These are phyloP conservation scores for Cotesia vestalis DNA, from an alignment of 1,140 invertebrate species.

Conservation along the genomic window DNA sequence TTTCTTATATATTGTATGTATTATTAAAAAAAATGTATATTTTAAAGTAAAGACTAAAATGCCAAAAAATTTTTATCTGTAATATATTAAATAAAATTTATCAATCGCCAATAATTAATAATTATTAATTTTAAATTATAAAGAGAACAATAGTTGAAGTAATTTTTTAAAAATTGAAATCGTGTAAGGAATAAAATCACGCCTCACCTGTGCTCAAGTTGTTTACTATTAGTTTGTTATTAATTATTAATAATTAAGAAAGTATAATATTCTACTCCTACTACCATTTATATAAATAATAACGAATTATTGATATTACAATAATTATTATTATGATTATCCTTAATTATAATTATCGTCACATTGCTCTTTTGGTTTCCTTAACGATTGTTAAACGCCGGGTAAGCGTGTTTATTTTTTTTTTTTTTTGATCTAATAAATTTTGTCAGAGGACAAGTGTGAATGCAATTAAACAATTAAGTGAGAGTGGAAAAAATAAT, in stretches of 20 bases:
- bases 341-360: not conserved
- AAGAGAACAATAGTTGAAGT: slow-evolving; percentile 9
- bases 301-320: slow-evolving; percentile 54
- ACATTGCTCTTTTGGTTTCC: slow-evolving; percentile 39
- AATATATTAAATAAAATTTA: too few species aligned
- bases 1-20: not conserved
- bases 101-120: too few species aligned
- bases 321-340: slow-evolving; percentile 4
- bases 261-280: slow-evolving; percentile 52
- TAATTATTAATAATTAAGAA: slow-evolving; percentile 44
- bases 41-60: too few species aligned
- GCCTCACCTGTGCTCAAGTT: slow-evolving; percentile 62
- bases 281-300: slow-evolving; percentile 19
- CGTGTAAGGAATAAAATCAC: slow-evolving; percentile 40
- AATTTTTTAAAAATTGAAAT: slow-evolving; percentile 34
- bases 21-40: slow-evolving; percentile 12
- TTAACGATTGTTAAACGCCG: slow-evolving; percentile 31
- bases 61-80: too few species aligned
- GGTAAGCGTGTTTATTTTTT: slow-evolving; percentile 11
- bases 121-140: not conserved
- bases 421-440: not conserved
- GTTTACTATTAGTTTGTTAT: slow-evolving; percentile 64
- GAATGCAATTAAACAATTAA: too few species aligned
- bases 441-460: not conserved
- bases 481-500: slow-evolving; percentile 4